Percentiles rank a stretch among this genome's conserved stretches.
Evolutionary conservation across 2,888 invertebrate genomes (phyloP).

Genomic region (Dryocosmus kuriphilus): DNA sequence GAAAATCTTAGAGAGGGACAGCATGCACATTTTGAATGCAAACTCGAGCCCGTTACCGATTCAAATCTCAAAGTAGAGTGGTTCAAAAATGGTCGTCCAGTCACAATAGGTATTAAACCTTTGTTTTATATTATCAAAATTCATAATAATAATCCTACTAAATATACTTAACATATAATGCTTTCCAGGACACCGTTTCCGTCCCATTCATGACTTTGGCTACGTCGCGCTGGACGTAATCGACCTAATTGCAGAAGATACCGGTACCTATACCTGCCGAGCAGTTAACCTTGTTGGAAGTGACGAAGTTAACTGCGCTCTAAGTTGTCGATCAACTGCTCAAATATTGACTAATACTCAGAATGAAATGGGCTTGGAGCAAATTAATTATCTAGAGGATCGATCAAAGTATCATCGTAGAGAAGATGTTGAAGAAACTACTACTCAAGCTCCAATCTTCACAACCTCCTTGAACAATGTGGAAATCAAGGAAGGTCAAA

Average conservation of each 20-base stretch:
- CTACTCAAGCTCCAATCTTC: slow-evolving; percentile 95
- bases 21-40: slow-evolving; percentile 98
- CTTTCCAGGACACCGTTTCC: slow-evolving; percentile 89
- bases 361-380: slow-evolving; percentile 92
- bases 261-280: slow-evolving; percentile 94
- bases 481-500: slow-evolving; percentile 95
- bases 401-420: slow-evolving; percentile 87
- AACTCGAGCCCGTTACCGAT: slow-evolving; percentile 97
- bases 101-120: slow-evolving; percentile 82
- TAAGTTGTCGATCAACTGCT: slow-evolving; percentile 87
- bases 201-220: slow-evolving; percentile 98
- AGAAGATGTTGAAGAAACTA: slow-evolving; percentile 89
- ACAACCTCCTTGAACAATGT: slow-evolving; percentile 94
- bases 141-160: not conserved
- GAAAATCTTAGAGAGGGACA: slow-evolving; percentile 92
- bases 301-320: slow-evolving; percentile 89
- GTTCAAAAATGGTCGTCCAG: slow-evolving; percentile 96
- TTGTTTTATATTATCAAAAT: not conserved
- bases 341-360: slow-evolving; percentile 92
- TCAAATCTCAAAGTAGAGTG: slow-evolving; percentile 97
- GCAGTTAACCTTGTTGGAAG: slow-evolving; percentile 94
- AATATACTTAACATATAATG: slow-evolving; percentile 26
- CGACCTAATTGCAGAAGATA: slow-evolving; percentile 97
- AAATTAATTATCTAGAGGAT: slow-evolving; percentile 94
- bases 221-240: slow-evolving; percentile 98